phyloP scores from a whole-genome alignment of 2,113 vertebrate genomes.

The Lota lota region DNA sequence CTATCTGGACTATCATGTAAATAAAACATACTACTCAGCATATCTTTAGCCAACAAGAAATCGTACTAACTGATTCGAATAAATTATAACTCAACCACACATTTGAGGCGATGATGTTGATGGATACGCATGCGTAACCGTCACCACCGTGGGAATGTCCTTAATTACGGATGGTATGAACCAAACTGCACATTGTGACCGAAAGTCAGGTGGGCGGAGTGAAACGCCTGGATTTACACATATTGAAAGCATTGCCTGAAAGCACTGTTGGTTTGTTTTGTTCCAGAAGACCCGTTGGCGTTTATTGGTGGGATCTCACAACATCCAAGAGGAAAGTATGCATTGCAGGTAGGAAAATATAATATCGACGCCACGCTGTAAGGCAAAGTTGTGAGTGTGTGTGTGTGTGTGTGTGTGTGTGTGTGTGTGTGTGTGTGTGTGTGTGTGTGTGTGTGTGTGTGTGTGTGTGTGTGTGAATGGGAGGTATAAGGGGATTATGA shows the following conservation, averaged over 20 bases:
- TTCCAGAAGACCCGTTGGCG: slow-evolving; percentile 14
- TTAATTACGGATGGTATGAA: slow-evolving; percentile 39
- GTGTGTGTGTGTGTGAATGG: neutral
- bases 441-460: neutral
- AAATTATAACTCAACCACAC: too few species aligned
- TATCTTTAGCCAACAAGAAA: too few species aligned
- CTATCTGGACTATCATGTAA: too few species aligned
- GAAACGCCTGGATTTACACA: slow-evolving; percentile 13
- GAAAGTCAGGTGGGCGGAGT: slow-evolving; percentile 17
- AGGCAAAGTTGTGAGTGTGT: neutral
- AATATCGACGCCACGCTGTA: too few species aligned
- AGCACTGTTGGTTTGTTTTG: slow-evolving; percentile 5
- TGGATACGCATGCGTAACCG: too few species aligned
- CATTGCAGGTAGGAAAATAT: slow-evolving; percentile 54
- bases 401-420: slow-evolving; percentile 1
- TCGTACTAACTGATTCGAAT: too few species aligned
- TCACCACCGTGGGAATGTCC: slow-evolving; percentile 36
- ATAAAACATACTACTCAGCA: too few species aligned
- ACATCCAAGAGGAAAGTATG: slow-evolving; percentile 37
- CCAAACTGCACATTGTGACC: slow-evolving; percentile 1
- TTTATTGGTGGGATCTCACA: slow-evolving; percentile 20
- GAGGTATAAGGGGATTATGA: too few species aligned
- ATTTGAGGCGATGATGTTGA: too few species aligned
- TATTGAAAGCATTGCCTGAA: slow-evolving; percentile 12
- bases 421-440: neutral